Conservation (phyloP, 2,797 vertebrate genomes). For the Enteromius fasciolatus region DNA sequence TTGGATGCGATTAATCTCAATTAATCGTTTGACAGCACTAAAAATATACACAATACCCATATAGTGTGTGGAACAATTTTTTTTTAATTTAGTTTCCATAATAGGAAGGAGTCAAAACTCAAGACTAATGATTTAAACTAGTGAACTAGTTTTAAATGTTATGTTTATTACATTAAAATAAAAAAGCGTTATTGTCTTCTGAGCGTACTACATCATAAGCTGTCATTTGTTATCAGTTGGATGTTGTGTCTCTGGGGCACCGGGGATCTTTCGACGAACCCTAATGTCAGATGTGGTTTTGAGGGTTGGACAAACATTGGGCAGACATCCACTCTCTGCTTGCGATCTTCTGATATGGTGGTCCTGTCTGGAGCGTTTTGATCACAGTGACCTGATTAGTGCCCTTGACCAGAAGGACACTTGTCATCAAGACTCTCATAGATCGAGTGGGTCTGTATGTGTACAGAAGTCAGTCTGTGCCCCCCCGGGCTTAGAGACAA, state of each 20-base stretch:
- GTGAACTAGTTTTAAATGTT: constrained; percentile 3
- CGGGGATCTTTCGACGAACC: constrained; percentile 2
- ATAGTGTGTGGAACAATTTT: too few species aligned
- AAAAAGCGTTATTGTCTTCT: neutral
- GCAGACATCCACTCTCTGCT: constrained; percentile 50
- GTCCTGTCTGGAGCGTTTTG: constrained; percentile 50
- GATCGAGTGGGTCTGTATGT: constrained; percentile 64
- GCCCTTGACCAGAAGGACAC: constrained; percentile 55
- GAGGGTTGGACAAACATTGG: constrained; percentile 33
- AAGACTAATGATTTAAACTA: neutral
- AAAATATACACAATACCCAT: too few species aligned
- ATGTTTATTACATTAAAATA: neutral
- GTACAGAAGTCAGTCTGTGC: constrained; percentile 44
- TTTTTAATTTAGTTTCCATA: neutral
- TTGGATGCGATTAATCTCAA: too few species aligned
- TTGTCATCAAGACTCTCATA: constrained; percentile 47
- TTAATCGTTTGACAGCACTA: too few species aligned
- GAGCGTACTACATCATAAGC: constrained; percentile 7
- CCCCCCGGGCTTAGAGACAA: constrained; percentile 48
- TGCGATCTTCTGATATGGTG: constrained; percentile 45
- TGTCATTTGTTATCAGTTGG: constrained; percentile 48
- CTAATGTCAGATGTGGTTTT: constrained; percentile 51
- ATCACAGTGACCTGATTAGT: constrained; percentile 54
- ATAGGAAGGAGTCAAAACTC: neutral
- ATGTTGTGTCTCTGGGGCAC: constrained; percentile 43